Evolutionary conservation across 92 coral and sea anemone species (phyloP).

Genomic region (Anthopleura xanthogrammica): DNA sequence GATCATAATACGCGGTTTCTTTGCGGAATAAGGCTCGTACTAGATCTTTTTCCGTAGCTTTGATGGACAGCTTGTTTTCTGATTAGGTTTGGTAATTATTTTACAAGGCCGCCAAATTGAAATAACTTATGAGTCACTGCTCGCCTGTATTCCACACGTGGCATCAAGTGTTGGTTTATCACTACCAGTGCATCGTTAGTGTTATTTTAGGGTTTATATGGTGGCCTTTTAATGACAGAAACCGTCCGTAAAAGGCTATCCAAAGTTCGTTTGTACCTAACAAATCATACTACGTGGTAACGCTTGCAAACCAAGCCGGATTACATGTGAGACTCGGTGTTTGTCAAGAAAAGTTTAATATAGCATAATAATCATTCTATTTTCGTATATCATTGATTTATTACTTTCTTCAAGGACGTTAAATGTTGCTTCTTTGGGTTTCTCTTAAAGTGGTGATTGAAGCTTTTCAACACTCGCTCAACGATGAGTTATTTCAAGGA

Average conservation of each 20-base stretch:
- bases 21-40: conserved; percentile 19
- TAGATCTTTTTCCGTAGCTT: conserved; percentile 27
- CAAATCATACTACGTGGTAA: neutral
- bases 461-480: conserved; percentile 9
- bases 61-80: conserved; percentile 31
- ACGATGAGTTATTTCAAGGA: conserved; percentile 21
- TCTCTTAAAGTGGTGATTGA: conserved; percentile 8
- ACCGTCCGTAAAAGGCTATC: neutral
- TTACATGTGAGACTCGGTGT: neutral
- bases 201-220: conserved; percentile 33
- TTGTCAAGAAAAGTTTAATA: conserved; percentile 11
- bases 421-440: neutral
- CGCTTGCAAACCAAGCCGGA: neutral
- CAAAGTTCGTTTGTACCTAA: neutral
- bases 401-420: neutral
- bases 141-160: conserved; percentile 31
- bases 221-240: conserved; percentile 25
- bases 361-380: neutral
- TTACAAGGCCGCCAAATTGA: conserved; percentile 34
- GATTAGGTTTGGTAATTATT: conserved; percentile 35
- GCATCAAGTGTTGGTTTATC: conserved; percentile 23
- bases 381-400: neutral
- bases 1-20: conserved; percentile 29
- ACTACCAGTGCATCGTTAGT: conserved; percentile 10
- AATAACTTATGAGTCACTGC: conserved; percentile 13